A percentile compares a stretch with the other conserved stretches of the same genome.
phyloP scores from a whole-genome alignment of 2,113 vertebrate genomes.

The Peucedramus taeniatus region DNA sequence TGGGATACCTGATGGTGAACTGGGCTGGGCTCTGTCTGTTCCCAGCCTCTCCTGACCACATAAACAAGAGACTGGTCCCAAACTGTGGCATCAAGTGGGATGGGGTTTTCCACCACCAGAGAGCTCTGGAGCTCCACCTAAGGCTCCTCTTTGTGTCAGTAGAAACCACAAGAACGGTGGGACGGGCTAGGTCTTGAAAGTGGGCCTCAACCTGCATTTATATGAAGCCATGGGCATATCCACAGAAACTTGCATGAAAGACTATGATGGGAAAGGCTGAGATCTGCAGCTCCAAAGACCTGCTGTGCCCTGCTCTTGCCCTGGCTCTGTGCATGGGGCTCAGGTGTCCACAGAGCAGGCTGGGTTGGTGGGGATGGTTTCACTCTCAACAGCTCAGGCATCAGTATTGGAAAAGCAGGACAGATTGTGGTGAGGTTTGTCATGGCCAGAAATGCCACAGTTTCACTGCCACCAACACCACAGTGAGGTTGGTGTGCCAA shows the following conservation, averaged over 20 bases:
- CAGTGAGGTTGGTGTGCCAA: fast-evolving
- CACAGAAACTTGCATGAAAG: background rate
- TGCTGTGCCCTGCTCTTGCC: background rate
- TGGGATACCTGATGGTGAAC: background rate
- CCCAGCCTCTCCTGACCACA: background rate
- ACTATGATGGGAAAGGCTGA: background rate
- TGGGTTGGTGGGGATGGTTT: background rate
- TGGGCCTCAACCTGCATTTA: background rate
- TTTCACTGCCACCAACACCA: background rate
- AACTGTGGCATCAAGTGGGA: background rate
- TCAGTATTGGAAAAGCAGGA: background rate
- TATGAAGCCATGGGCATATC: background rate
- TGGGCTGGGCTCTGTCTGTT: background rate
- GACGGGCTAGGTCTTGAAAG: background rate
- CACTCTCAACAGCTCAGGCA: fast-evolving
- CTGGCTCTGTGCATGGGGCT: background rate
- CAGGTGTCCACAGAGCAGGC: background rate
- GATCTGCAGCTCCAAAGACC: background rate
- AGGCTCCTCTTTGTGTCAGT: background rate
- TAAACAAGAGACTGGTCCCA: background rate
- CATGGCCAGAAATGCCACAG: fast-evolving
- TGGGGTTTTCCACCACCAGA: conserved; percentile 25
- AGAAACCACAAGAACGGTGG: background rate
- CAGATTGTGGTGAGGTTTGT: background rate
- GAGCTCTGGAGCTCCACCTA: conserved; percentile 12